Evolutionary conservation across 2,888 invertebrate genomes (phyloP).

Genomic region (Danaus chrysippus): DNA sequence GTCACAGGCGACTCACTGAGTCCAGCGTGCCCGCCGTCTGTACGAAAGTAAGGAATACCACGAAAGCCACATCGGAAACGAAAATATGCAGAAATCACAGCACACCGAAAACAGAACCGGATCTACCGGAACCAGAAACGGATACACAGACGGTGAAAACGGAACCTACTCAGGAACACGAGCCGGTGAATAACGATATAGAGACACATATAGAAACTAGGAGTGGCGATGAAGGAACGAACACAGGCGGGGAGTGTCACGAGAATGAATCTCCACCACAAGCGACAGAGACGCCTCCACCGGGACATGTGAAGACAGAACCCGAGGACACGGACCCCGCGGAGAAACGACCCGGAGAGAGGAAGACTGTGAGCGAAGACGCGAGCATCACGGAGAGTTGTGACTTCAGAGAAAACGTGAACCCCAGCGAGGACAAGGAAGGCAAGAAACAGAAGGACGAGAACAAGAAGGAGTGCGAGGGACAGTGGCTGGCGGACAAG

Average conservation of each 20-base stretch:
- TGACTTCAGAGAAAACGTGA: slow-evolving; percentile 76
- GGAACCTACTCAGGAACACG: slow-evolving; percentile 45
- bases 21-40: slow-evolving; percentile 49
- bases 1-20: slow-evolving; percentile 78
- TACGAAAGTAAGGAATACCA: slow-evolving; percentile 51
- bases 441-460: slow-evolving; percentile 66
- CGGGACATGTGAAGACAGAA: slow-evolving; percentile 42
- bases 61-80: slow-evolving; percentile 49
- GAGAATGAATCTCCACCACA: slow-evolving; percentile 64
- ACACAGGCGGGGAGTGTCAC: slow-evolving; percentile 51
- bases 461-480: slow-evolving; percentile 61
- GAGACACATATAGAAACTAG: slow-evolving; percentile 42
- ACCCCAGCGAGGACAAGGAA: slow-evolving; percentile 70
- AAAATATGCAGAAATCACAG: slow-evolving; percentile 54
- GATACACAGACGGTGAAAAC: slow-evolving; percentile 35
- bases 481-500: slow-evolving; percentile 66
- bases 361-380: slow-evolving; percentile 56
- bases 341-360: slow-evolving; percentile 35
- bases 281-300: slow-evolving; percentile 41
- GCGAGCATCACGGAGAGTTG: slow-evolving; percentile 65
- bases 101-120: slow-evolving; percentile 55
- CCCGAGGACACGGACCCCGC: slow-evolving; percentile 9
- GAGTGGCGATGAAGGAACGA: slow-evolving; percentile 44
- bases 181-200: slow-evolving; percentile 41
- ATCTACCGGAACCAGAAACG: slow-evolving; percentile 48